These are phyloP conservation scores for Petrocephalus sullivani DNA, from an alignment of 2,797 vertebrate genomes.

Conservation along the genomic window DNA sequence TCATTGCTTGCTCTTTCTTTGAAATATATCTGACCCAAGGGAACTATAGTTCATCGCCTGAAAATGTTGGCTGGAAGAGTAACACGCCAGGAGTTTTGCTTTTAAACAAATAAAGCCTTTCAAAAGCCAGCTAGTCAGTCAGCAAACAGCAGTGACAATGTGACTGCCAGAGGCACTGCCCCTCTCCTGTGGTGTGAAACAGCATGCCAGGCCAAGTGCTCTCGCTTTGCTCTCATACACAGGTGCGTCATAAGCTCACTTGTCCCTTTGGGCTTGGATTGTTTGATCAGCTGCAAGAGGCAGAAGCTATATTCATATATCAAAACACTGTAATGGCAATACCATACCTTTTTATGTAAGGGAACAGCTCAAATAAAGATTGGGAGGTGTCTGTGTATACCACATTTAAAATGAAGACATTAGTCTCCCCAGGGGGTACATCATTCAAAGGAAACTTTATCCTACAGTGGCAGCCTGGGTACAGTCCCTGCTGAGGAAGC, in stretches of 20 bases:
- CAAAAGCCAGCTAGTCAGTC: not conserved
- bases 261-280: slow-evolving; percentile 8
- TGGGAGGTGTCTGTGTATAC: not conserved
- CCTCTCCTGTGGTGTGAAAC: not conserved
- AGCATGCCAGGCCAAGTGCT: not conserved
- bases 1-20: not conserved
- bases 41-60: not conserved
- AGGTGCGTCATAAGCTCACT: slow-evolving; percentile 12
- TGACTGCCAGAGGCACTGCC: slow-evolving; percentile 18
- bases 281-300: slow-evolving; percentile 22
- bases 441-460: not conserved
- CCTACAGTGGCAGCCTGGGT: not conserved
- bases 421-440: not conserved
- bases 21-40: not conserved
- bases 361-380: not conserved
- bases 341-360: not conserved
- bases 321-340: not conserved
- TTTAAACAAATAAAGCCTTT: slow-evolving; percentile 35
- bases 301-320: not conserved
- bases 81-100: slow-evolving; percentile 34
- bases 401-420: not conserved
- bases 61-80: slow-evolving; percentile 31
- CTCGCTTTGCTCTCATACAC: not conserved
- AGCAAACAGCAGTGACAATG: slow-evolving; percentile 23
- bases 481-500: not conserved